These are phyloP conservation scores for Catamblyrhynchus diadema DNA, from an alignment of 2,797 vertebrate genomes.

Conservation along the genomic window DNA sequence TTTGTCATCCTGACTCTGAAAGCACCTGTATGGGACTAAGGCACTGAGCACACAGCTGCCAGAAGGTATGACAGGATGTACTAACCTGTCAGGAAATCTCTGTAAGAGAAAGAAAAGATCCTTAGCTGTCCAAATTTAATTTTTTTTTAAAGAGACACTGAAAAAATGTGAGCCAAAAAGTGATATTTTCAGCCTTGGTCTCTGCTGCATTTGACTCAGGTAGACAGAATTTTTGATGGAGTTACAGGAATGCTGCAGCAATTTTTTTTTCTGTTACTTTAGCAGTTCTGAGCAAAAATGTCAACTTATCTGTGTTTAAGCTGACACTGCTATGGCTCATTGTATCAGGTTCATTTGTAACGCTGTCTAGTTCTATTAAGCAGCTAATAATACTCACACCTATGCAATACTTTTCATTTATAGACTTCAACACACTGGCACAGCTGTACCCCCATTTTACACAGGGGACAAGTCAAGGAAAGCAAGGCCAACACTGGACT, in stretches of 20 bases:
- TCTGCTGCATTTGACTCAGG: neutral
- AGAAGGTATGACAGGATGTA: neutral
- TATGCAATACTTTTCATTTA: neutral
- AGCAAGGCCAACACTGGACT: neutral
- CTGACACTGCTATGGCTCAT: neutral
- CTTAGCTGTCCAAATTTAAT: neutral
- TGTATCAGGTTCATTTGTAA: neutral
- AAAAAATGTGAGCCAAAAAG: neutral
- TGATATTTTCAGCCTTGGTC: neutral
- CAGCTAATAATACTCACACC: slow-evolving; percentile 21
- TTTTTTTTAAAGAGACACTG: neutral
- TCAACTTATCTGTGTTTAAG: neutral
- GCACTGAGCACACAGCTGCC: neutral
- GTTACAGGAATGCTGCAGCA: neutral
- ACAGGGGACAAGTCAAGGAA: neutral
- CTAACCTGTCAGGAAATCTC: neutral
- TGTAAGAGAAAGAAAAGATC: neutral
- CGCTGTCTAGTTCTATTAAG: neutral
- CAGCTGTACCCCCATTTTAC: neutral
- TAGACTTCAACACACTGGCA: neutral
- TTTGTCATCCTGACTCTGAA: fast-evolving
- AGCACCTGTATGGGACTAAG: neutral
- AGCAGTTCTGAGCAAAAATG: neutral
- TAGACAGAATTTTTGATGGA: neutral
- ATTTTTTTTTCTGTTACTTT: neutral